Evolutionary conservation across 2,888 invertebrate genomes (phyloP).

Genomic region (Drosophila atripex): DNA sequence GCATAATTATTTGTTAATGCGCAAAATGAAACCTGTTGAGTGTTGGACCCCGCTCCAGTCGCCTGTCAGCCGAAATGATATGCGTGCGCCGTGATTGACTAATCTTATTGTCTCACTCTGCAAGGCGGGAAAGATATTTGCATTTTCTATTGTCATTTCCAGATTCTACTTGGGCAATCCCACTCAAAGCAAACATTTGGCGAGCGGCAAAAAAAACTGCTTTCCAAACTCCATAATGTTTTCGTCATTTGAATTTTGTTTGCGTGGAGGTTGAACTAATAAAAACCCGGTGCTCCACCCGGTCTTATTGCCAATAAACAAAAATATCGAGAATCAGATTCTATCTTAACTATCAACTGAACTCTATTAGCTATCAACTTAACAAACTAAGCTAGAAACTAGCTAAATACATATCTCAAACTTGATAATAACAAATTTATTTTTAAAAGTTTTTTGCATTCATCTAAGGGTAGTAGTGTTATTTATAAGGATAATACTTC

Average conservation of each 20-base stretch:
- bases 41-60: slow-evolving; percentile 18
- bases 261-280: slow-evolving; percentile 2
- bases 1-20: slow-evolving; percentile 54
- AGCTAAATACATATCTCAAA: no score
- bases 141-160: slow-evolving; percentile 59
- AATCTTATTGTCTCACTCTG: slow-evolving; percentile 40
- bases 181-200: slow-evolving; percentile 48
- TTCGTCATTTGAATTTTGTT: slow-evolving; percentile 7
- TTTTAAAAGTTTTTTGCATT: no score
- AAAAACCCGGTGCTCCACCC: background rate
- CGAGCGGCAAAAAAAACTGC: slow-evolving; percentile 42
- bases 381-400: no score
- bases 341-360: background rate
- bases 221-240: slow-evolving; percentile 47
- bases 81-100: slow-evolving; percentile 45
- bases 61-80: slow-evolving; percentile 37
- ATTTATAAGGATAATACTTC: no score
- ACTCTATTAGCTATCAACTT: no score
- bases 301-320: background rate
- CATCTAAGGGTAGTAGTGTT: no score
- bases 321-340: background rate
- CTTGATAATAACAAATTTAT: no score
- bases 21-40: slow-evolving; percentile 56
- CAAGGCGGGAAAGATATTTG: slow-evolving; percentile 36
- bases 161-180: slow-evolving; percentile 47